These are phyloP conservation scores for Neopelma chrysocephalum DNA, from an alignment of 2,797 vertebrate species.

Conservation along the genomic window DNA sequence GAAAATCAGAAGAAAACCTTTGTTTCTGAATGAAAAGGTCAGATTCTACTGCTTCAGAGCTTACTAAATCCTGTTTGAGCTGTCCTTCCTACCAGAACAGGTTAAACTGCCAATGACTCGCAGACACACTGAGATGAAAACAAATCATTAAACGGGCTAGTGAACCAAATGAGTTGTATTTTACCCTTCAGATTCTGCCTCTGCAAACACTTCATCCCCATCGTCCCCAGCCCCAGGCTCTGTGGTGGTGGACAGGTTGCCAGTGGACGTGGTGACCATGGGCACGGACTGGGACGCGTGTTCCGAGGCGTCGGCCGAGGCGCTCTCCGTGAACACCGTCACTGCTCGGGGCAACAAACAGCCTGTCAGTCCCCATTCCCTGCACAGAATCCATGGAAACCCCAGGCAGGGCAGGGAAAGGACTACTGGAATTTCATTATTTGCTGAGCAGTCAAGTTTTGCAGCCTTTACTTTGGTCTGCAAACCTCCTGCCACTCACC, in stretches of 20 bases:
- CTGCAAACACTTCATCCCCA: constrained; percentile 87
- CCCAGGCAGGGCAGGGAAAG: fast-evolving
- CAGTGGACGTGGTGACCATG: constrained; percentile 93
- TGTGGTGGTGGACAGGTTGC: constrained; percentile 79
- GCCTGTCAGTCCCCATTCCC: not conserved
- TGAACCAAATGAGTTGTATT: not conserved
- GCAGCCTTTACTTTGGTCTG: not conserved
- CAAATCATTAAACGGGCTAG: not conserved
- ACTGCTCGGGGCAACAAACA: constrained; percentile 56
- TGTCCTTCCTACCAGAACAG: not conserved
- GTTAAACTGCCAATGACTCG: not conserved
- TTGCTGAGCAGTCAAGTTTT: not conserved
- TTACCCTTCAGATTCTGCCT: constrained; percentile 91
- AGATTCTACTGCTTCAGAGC: not conserved
- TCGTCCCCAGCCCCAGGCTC: constrained; percentile 83
- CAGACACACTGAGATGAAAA: not conserved
- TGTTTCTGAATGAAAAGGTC: not conserved
- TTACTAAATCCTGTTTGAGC: not conserved
- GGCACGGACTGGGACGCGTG: constrained; percentile 93
- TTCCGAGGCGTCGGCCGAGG: constrained; percentile 84
- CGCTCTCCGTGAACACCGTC: constrained; percentile 85
- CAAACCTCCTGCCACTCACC: constrained; percentile 74
- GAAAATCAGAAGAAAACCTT: not conserved
- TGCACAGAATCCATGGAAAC: not conserved
- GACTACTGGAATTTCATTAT: not conserved